Evolutionary conservation across 2,113 vertebrate species (phyloP).

Genomic region (Himantopus leucocephalus): DNA sequence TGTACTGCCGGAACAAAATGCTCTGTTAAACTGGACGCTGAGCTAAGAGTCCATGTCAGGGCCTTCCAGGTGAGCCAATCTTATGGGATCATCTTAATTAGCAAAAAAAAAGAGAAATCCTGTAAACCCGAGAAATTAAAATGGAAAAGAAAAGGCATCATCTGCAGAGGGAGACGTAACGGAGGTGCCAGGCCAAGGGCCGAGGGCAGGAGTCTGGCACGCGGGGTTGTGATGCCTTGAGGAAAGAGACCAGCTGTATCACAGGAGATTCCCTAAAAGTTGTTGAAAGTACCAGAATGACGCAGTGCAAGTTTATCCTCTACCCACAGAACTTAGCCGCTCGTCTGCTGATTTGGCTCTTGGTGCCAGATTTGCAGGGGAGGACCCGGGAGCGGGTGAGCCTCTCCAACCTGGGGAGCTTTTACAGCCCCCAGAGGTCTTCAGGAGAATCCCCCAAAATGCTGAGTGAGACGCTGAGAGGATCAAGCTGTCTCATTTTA

Average conservation of each 20-base stretch:
- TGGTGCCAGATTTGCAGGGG: not conserved
- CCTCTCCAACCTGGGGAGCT: not conserved
- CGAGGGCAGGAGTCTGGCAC: not conserved
- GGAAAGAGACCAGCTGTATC: not conserved
- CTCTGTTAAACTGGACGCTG: not conserved
- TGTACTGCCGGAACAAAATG: not conserved
- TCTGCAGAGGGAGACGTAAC: not conserved
- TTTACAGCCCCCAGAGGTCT: not conserved
- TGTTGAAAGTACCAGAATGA: not conserved
- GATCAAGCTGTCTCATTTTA: not conserved
- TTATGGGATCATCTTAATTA: not conserved
- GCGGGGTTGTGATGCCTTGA: not conserved
- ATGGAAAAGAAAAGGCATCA: not conserved
- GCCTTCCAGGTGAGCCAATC: not conserved
- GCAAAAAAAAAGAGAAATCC: fast-evolving
- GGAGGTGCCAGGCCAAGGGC: not conserved
- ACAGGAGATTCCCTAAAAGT: not conserved
- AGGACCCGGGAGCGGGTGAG: fast-evolving
- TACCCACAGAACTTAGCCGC: not conserved
- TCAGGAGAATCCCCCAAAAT: not conserved
- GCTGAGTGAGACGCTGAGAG: not conserved
- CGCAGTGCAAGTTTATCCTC: not conserved
- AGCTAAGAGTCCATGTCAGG: not conserved
- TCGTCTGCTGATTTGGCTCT: not conserved
- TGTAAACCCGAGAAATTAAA: not conserved